Evolutionary conservation across 1,140 invertebrate species (phyloP).

Genomic region (Drosophila navojoa): DNA sequence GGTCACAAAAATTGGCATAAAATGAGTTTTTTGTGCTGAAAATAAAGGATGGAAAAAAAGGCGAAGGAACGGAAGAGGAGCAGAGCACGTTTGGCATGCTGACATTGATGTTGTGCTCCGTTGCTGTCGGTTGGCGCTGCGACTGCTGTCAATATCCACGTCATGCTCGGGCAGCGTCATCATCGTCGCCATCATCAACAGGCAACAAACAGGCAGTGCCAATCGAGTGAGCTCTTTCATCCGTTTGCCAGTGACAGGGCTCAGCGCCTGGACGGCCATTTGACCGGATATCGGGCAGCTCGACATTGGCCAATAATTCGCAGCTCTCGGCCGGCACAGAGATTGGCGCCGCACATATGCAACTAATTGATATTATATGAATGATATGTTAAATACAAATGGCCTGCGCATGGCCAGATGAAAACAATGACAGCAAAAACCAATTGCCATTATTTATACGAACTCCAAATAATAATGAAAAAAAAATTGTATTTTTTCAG

Average conservation of each 20-base stretch:
- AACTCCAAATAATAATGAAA: slow-evolving; percentile 40
- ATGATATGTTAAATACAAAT: slow-evolving; percentile 79
- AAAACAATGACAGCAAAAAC: slow-evolving; percentile 27
- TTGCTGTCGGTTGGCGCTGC: slow-evolving; percentile 38
- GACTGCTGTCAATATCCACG: slow-evolving; percentile 18
- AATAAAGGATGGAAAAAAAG: slow-evolving; percentile 13
- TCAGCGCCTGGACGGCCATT: slow-evolving; percentile 33
- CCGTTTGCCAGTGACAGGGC: slow-evolving; percentile 53
- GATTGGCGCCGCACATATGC: slow-evolving; percentile 58
- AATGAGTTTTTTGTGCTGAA: slow-evolving; percentile 64
- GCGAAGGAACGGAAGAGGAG: background rate
- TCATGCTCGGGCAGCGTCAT: slow-evolving; percentile 22
- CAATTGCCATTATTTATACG: slow-evolving; percentile 59
- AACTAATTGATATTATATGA: slow-evolving; percentile 81
- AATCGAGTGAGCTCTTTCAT: slow-evolving; percentile 61
- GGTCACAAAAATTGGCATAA: slow-evolving; percentile 69
- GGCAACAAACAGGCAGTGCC: slow-evolving; percentile 65
- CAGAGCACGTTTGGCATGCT: slow-evolving; percentile 49
- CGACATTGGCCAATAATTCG: slow-evolving; percentile 63
- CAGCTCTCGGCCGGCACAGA: slow-evolving; percentile 38
- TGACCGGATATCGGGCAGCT: slow-evolving; percentile 24
- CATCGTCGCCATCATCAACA: slow-evolving; percentile 43
- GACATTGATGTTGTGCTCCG: slow-evolving; percentile 61
- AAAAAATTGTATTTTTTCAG: slow-evolving; percentile 15
- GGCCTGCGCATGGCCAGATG: slow-evolving; percentile 44